Base-by-base conservation (phyloP, 2,888 invertebrate genomes). In the Xestia xanthographa region DNA sequence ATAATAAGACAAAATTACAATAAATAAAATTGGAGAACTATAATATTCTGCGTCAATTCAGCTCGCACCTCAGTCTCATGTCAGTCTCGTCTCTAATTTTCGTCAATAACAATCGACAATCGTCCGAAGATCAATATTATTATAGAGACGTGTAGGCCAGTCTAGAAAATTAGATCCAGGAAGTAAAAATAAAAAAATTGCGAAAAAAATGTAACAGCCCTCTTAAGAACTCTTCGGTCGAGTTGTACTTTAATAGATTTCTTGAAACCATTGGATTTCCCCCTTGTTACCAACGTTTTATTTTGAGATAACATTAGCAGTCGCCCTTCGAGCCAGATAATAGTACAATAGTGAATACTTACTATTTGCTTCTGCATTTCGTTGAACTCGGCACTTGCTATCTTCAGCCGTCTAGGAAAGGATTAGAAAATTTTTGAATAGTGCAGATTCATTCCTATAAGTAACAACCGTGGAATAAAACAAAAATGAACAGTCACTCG, bases 161-260 rank as follows among this genome's bases (percentile, higher is more conserved):
- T n/a, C n/a, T n/a, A n/a, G n/a, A n/a, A n/a, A n/a, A n/a, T n/a
- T n/a, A n/a, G n/a, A n/a, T n/a, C n/a, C n/a, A n/a, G n/a, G n/a
- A n/a, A n/a, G n/a, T n/a, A n/a, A n/a, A n/a, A n/a, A n/a, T n/a
- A n/a, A n/a, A n/a, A n/a, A n/a, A n/a, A n/a, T n/a, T n/a, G n/a
- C n/a, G n/a, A n/a, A n/a, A n/a, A n/a, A n/a, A n/a, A n/a, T n/a
- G n/a, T n/a, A n/a, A n/a, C n/a, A n/a, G n/a, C n/a, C n/a, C n/a
- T n/a, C n/a, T n/a, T n/a, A n/a, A n/a, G n/a, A 48, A 48, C 6
- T 48, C 48, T 20, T 48, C 20, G 48, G 50, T 53, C 4, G n/a
- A 53, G 50, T 11, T 53, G n/a, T 53, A n/a, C 53, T n/a, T 53
- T 53, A n/a, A 50, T 50, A 53, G n/a, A 53, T 53, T 53, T 53